Conservation (phyloP, 2,888 invertebrate genomes). For the Trissolcus brochymenae region DNA sequence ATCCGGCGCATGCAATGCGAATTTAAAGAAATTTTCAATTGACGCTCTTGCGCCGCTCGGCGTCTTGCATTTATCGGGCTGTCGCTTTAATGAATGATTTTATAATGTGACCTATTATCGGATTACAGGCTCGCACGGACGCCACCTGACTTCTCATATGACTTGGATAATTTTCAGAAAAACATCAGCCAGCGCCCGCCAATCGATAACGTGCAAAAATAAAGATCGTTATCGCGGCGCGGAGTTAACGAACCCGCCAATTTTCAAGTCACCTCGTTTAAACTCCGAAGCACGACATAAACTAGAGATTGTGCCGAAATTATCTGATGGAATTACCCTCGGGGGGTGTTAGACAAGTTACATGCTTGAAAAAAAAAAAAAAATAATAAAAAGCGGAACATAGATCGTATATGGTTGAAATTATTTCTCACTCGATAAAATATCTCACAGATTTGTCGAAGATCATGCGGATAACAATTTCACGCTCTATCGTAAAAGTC, state of each 20-base stretch:
- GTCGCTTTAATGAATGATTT: constrained; percentile 45
- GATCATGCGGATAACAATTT: too few relatives aligned
- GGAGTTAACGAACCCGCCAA: constrained; percentile 27
- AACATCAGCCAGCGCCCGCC: not conserved
- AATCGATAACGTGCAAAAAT: constrained; percentile 27
- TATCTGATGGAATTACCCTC: constrained; percentile 9
- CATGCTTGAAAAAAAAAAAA: not conserved
- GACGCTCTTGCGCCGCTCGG: constrained; percentile 8
- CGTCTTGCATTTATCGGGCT: constrained; percentile 31
- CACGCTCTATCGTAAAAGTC: too few relatives aligned
- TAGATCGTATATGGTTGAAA: too few relatives aligned
- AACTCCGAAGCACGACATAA: constrained; percentile 7
- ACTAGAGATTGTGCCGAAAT: constrained; percentile 11
- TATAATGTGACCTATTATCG: constrained; percentile 48
- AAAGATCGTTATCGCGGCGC: constrained; percentile 14
- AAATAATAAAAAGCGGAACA: too few relatives aligned
- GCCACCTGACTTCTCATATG: too few relatives aligned
- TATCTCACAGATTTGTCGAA: too few relatives aligned
- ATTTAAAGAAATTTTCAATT: constrained; percentile 39
- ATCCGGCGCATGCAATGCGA: constrained; percentile 17
- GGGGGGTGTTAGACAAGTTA: not conserved
- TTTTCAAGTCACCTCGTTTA: constrained; percentile 16
- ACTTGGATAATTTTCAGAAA: too few relatives aligned
- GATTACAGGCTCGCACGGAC: constrained; percentile 21
- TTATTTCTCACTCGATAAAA: too few relatives aligned